These are phyloP conservation scores for Aurelia aurita complex sp. Pacific DNA, from an alignment of 30 jellyfish, hydroid and myxozoan species.

Conservation along the genomic window DNA sequence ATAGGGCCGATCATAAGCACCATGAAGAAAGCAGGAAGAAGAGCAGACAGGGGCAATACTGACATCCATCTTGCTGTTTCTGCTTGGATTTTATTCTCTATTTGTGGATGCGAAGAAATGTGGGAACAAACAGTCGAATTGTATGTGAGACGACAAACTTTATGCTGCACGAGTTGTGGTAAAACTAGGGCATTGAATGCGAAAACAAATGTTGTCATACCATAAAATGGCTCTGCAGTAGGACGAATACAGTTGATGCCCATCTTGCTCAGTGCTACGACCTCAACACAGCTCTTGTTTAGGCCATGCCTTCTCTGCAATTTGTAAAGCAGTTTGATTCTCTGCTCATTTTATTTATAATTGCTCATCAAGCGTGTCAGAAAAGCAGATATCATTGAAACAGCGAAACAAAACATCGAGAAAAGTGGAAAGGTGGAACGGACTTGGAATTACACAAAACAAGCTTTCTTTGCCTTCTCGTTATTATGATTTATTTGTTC, in stretches of 20 bases:
- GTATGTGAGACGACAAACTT: conserved; percentile 29
- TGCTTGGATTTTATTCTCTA: conserved; percentile 47
- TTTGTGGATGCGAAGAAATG: neutral
- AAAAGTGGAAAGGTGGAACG: no score
- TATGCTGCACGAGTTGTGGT: conserved; percentile 61
- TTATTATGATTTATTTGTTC: no score
- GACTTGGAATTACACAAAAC: no score
- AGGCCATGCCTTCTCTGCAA: no score
- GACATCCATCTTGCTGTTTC: conserved; percentile 67
- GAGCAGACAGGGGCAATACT: conserved; percentile 52
- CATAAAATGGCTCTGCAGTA: conserved; percentile 45
- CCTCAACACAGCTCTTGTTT: no score
- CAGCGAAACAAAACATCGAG: no score
- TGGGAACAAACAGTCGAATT: conserved; percentile 38
- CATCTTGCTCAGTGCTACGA: neutral
- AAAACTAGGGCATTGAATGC: conserved; percentile 21
- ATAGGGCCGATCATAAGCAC: conserved; percentile 65
- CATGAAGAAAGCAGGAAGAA: conserved; percentile 37
- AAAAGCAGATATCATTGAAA: no score
- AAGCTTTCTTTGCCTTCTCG: no score
- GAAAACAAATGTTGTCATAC: conserved; percentile 25
- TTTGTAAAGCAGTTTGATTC: no score
- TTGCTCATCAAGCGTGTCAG: no score
- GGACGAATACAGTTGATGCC: conserved; percentile 43
- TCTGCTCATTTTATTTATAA: no score